Evolutionary conservation across 2,888 invertebrate genomes (phyloP).

Genomic region (Tholera decimalis): DNA sequence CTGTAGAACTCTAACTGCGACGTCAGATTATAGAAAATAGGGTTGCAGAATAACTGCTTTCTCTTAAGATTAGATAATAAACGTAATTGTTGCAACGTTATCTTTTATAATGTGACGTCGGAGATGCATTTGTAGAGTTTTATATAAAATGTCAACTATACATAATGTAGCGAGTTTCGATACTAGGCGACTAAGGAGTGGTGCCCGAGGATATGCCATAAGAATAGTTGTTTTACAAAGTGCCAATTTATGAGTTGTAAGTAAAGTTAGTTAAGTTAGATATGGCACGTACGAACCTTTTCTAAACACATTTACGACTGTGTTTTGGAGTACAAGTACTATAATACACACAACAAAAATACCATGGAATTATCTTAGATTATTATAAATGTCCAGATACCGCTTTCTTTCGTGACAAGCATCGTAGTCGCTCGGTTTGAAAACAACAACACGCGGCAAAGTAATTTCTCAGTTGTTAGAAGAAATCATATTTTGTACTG

Average conservation of each 20-base stretch:
- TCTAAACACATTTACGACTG: constrained; percentile 51
- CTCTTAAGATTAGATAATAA: constrained; percentile 18
- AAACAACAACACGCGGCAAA: no score
- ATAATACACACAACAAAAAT: no score
- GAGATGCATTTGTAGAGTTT: constrained; percentile 32
- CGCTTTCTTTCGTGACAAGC: no score
- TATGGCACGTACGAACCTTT: constrained; percentile 67
- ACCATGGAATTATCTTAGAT: no score
- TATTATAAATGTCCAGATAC: no score
- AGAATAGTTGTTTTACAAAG: constrained; percentile 65
- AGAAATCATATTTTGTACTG: no score
- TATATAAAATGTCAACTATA: constrained; percentile 46
- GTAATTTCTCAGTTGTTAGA: no score
- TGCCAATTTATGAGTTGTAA: constrained; percentile 70
- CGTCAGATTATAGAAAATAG: constrained; percentile 41
- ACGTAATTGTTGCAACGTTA: constrained; percentile 10
- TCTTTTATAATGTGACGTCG: constrained; percentile 35
- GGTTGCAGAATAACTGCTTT: constrained; percentile 22
- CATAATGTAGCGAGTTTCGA: constrained; percentile 42
- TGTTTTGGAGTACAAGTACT: constrained; percentile 60
- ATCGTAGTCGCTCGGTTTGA: no score
- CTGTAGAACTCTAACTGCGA: constrained; percentile 43
- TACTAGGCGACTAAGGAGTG: constrained; percentile 48
- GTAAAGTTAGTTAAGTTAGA: constrained; percentile 60
- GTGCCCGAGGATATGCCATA: constrained; percentile 50